A percentile compares a stretch with the other conserved stretches of the same genome.
Evolutionary conservation across 2,797 vertebrate genomes (phyloP).

Genomic region (Brachyrhaphis roseni): DNA sequence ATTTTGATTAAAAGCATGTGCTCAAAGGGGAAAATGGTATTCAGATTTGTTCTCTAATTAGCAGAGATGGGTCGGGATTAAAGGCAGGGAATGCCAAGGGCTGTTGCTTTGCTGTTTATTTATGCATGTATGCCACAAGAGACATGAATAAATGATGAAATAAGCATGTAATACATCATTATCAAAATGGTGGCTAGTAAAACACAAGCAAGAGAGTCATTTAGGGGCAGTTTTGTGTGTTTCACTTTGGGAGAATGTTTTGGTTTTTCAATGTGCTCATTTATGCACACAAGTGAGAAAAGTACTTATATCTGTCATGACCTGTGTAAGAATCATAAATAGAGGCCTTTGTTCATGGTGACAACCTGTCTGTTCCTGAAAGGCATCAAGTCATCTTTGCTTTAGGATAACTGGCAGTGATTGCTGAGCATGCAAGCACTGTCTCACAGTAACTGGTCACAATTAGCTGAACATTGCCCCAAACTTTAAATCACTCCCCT

Average conservation of each 20-base stretch:
- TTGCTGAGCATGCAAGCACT: conserved; percentile 38
- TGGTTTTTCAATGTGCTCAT: background rate
- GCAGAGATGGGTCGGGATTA: conserved; percentile 39
- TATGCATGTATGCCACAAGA: conserved; percentile 30
- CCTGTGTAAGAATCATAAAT: conserved; percentile 31
- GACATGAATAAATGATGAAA: conserved; percentile 52
- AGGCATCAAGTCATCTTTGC: conserved; percentile 52
- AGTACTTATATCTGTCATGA: background rate
- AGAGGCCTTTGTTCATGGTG: conserved; percentile 35
- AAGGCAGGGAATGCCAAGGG: conserved; percentile 29
- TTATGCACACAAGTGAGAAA: conserved; percentile 3
- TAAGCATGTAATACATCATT: conserved; percentile 40
- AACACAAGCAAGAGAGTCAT: conserved; percentile 10
- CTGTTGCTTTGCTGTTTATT: conserved; percentile 18
- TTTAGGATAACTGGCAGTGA: conserved; percentile 56
- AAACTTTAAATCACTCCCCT: conserved; percentile 23
- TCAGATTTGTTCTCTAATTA: conserved; percentile 64
- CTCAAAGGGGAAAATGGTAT: conserved; percentile 26
- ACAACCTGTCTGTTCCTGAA: conserved; percentile 65
- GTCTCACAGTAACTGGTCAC: conserved; percentile 49
- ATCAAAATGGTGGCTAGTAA: conserved; percentile 18
- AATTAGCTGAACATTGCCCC: conserved; percentile 57
- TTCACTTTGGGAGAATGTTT: background rate
- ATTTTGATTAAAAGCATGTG: conserved; percentile 17
- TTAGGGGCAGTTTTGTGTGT: background rate